Evolutionary conservation across 2,113 vertebrate genomes (phyloP), one percentile per base, ranked within the genome.

Genomic region (Rhinolophus sinicus): DNA sequence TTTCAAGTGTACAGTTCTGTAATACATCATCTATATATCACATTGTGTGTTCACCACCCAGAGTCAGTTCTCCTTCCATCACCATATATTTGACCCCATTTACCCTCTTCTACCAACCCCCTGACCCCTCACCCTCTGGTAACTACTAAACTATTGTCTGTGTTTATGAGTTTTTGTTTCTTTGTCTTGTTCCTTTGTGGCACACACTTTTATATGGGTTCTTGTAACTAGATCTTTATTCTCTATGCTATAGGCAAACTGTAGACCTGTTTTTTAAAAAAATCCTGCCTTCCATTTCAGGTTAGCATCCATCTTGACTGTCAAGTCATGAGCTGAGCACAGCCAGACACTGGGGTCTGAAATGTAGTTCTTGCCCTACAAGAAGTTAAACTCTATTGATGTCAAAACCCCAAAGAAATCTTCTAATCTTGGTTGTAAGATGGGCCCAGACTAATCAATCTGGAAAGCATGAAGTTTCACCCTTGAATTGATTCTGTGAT

Each of bases 201-300:
- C 35, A 76, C 38, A 73, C 13, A 19, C 56, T 60, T 64, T 67
- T 62, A 35, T 50, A 22, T 38, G 50, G 38, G 35, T 19, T 95
- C 33, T 26, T 54, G 22, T 13, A 8, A 73, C 58, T 67, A 56
- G 56, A 78, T 15, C 14, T 94, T 72, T 75, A 11, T 38, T 80
- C 90, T 72, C 30, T 82, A 52, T n/a, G 40, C 44, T 80, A 7
- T 40, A 76, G 24, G 64, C 30, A 76, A 86, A 62, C 62, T 14
- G 54, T 7, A 88, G 6, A n/a, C 58, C 70, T 64, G 5, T 85
- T 95, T 85, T 95, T 93, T 75, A 62, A 94, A 94, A 73, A 62
- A 83, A n/a, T 76, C 28, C 35, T 58, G 33, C 16, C 90, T 92
- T 90, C 60, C 2, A 2, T 73, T 92, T 81, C 77, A 54, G 33